Evolutionary conservation across 2,888 invertebrate genomes (phyloP), one percentile per base, ranked within the genome.

Genomic region (Encarsia formosa): DNA sequence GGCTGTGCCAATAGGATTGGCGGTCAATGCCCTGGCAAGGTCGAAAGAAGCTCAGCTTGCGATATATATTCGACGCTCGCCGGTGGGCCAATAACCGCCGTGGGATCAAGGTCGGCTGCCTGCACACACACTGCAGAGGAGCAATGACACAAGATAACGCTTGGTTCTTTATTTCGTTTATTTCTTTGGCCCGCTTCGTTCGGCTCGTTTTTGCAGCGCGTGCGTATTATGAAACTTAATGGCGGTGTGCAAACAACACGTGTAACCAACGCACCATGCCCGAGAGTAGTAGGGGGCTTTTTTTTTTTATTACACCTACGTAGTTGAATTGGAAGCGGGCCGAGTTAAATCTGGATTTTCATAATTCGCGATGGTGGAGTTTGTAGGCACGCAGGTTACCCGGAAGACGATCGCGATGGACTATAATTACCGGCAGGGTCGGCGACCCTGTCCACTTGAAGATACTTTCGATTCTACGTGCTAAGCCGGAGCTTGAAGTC

Each of bases 21-120:
- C 66, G 70, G 73, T 70, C 73, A 72, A 71, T 64, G 69, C 63
- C 69, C 72, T 63, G 63, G 20, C 39, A 39, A 39, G 39, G 39
- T 39, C 39, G 39, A 68, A 71, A n/a, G n/a, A n/a, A n/a, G 26
- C 6, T 11, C 26, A 72, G 70, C 71, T 66, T 72, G 69, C 58
- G 24, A 61, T 63, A 63, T 16, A 18, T 18, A 6, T 45, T 15
- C 35, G 18, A 34, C 15, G n/a, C 44, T 38, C 52, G 47, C 42
- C 37, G 42, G 42, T 49, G 54, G 67, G 66, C 70, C 71, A 71
- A 70, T 69, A 66, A 65, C 68, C 65, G 68, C n/a, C 66, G 65
- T 66, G 66, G 67, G 65, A 70, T 69, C 71, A 70, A 72, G 72
- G 72, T 63, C 68, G 63, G 23, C 23, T 26, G 40, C 22, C 9